Conservation (phyloP, 92 coral and sea anemone genomes). For the Siderastrea siderea region DNA sequence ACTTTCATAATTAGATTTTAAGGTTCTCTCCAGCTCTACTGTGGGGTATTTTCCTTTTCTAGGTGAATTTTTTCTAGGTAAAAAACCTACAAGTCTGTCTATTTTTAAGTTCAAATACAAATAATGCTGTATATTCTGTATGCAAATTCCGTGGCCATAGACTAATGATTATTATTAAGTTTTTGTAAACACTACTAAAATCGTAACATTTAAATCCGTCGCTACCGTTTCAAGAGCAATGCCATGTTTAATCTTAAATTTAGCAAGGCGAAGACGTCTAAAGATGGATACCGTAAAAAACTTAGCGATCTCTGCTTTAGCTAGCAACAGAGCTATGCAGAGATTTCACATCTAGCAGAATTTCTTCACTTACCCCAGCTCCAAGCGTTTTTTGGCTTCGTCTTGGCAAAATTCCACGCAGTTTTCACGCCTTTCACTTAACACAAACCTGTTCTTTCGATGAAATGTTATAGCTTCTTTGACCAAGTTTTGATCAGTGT, state of each 20-base stretch:
- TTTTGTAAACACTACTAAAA: constrained; percentile 1
- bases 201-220: background rate
- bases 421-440: constrained; percentile 13
- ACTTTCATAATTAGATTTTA: too few relatives aligned
- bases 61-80: too few relatives aligned
- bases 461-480: background rate
- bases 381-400: constrained; percentile 22
- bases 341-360: background rate
- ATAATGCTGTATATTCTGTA: background rate
- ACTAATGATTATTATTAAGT: background rate
- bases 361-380: constrained; percentile 30
- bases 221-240: too few relatives aligned
- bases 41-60: too few relatives aligned
- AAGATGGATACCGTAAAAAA: too few relatives aligned
- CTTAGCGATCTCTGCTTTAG: too few relatives aligned
- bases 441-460: background rate
- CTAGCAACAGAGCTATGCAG: background rate
- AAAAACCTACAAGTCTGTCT: too few relatives aligned
- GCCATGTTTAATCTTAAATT: too few relatives aligned
- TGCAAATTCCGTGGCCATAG: constrained; percentile 12
- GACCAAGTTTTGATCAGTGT: background rate
- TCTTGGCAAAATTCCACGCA: constrained; percentile 28
- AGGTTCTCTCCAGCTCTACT: too few relatives aligned
- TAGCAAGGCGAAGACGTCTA: too few relatives aligned
- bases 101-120: too few relatives aligned